Evolutionary conservation across 2,113 vertebrate genomes (phyloP).

Genomic region (Grammomys dolichurus): DNA sequence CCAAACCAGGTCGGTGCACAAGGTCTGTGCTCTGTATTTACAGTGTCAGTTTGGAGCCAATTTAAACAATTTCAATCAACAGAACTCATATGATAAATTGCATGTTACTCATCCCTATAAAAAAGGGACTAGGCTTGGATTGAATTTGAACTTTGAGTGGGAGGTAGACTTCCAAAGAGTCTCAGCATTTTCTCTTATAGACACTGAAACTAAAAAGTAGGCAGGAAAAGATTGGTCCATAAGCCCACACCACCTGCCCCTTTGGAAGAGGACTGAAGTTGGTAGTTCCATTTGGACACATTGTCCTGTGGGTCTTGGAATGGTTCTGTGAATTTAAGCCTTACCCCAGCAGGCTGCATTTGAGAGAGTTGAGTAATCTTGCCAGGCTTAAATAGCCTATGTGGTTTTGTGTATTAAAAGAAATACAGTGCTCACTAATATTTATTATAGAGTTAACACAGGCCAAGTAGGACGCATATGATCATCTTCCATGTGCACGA

Average conservation of each 20-base stretch:
- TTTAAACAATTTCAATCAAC: slow-evolving; percentile 81
- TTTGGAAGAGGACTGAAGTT: neutral
- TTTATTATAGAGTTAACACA: slow-evolving; percentile 1
- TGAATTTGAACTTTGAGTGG: slow-evolving; percentile 50
- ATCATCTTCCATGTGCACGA: neutral
- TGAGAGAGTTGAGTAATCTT: neutral
- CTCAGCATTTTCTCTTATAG: neutral
- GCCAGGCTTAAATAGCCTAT: neutral
- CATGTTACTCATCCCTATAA: slow-evolving; percentile 50
- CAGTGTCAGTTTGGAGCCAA: slow-evolving; percentile 59
- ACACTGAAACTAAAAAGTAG: neutral
- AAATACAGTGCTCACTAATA: slow-evolving; percentile 21
- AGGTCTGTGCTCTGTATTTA: slow-evolving; percentile 58
- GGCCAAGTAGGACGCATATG: neutral
- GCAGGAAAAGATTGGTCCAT: neutral
- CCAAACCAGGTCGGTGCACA: slow-evolving; percentile 52
- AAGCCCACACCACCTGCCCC: neutral
- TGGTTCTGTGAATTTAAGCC: neutral
- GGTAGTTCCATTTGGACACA: neutral
- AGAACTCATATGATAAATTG: slow-evolving; percentile 61
- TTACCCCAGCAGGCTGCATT: neutral
- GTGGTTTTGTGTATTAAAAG: slow-evolving; percentile 4
- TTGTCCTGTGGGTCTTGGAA: neutral
- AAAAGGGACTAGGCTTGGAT: neutral
- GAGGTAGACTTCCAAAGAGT: neutral